Evolutionary conservation across 2,113 vertebrate species (phyloP).

Genomic region (Cochlearius cochlearius): DNA sequence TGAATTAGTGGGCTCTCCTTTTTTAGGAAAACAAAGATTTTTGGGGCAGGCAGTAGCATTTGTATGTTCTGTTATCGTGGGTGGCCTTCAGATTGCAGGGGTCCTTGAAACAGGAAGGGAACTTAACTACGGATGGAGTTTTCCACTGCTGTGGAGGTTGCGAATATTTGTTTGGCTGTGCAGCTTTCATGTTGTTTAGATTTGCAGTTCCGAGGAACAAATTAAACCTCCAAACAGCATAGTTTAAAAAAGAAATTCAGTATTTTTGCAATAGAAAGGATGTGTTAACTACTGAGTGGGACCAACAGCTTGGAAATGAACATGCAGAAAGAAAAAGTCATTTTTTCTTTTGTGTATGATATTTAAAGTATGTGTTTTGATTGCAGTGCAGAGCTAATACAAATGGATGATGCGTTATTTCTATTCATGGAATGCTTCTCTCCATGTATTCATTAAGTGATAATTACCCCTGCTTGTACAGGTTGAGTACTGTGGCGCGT

Average conservation of each 20-base stretch:
- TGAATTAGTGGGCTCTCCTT: background rate
- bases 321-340: background rate
- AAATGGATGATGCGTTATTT: background rate
- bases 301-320: background rate
- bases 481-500: background rate
- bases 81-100: constrained; percentile 19
- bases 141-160: background rate
- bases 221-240: background rate
- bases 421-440: background rate
- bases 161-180: background rate
- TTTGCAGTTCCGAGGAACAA: background rate
- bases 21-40: background rate
- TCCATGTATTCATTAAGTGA: background rate
- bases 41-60: background rate
- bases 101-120: background rate
- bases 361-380: background rate
- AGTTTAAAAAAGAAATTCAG: background rate
- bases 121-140: background rate
- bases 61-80: background rate
- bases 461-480: background rate
- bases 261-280: background rate
- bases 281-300: background rate
- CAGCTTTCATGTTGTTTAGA: background rate
- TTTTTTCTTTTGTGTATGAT: background rate
- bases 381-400: constrained; percentile 14